Evolutionary conservation across 2,888 invertebrate species (phyloP).

Genomic region (Drosophila percnosoma): DNA sequence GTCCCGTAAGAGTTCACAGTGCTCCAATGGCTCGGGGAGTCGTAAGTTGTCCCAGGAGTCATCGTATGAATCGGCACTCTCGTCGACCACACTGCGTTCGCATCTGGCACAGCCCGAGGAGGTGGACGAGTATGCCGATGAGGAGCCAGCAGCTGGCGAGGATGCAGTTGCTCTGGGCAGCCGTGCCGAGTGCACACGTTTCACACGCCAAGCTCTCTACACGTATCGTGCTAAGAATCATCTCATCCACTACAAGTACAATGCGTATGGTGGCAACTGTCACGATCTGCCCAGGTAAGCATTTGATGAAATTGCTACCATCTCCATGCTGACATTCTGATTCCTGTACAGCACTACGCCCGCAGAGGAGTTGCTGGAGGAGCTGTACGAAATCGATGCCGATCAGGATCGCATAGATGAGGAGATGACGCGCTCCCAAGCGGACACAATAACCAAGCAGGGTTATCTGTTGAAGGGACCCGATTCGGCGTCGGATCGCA

Average conservation of each 20-base stretch:
- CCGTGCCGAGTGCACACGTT: constrained; percentile 85
- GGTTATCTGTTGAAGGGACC: constrained; percentile 96
- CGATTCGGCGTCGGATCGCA: constrained; percentile 94
- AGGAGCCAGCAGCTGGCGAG: constrained; percentile 31
- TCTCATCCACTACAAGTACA: constrained; percentile 96
- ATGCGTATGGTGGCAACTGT: constrained; percentile 94
- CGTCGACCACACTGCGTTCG: constrained; percentile 79
- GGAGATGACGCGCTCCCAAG: constrained; percentile 87
- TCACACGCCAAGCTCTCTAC: constrained; percentile 87
- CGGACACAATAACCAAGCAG: constrained; percentile 93
- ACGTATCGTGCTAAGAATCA: constrained; percentile 95
- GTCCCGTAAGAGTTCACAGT: constrained; percentile 81
- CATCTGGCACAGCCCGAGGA: constrained; percentile 82
- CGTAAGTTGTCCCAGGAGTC: constrained; percentile 75
- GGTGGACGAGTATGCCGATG: constrained; percentile 76
- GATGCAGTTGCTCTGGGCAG: constrained; percentile 53
- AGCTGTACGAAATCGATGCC: constrained; percentile 95
- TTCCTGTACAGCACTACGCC: constrained; percentile 84
- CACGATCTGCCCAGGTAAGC: constrained; percentile 92
- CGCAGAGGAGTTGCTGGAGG: constrained; percentile 89
- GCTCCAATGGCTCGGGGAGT: constrained; percentile 71
- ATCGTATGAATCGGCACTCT: constrained; percentile 82
- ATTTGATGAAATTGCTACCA: too few relatives aligned
- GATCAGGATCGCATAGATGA: constrained; percentile 93
- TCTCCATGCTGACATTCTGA: background rate